phyloP scores from a whole-genome alignment of 1,140 invertebrate genomes.

The Nomia melanderi region DNA sequence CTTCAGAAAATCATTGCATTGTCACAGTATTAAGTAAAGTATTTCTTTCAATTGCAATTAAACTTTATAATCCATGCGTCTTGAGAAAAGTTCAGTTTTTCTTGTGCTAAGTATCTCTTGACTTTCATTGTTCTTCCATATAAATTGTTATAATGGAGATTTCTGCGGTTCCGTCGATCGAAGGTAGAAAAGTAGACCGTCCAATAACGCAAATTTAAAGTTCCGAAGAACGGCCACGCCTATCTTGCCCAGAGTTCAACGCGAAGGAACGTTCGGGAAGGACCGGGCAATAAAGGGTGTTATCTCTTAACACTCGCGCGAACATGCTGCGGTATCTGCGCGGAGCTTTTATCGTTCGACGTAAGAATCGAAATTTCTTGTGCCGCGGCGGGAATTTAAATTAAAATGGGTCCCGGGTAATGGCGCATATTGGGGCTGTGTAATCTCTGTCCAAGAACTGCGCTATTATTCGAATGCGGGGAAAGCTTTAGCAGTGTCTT shows the following conservation, averaged over 20 bases:
- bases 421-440: slow-evolving; percentile 14
- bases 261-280: not conserved
- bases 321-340: slow-evolving; percentile 17
- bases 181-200: too few relatives aligned
- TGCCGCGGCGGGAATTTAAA: slow-evolving; percentile 31
- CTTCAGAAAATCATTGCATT: too few relatives aligned
- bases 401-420: slow-evolving; percentile 32
- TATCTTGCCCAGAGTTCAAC: not conserved
- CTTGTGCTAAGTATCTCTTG: too few relatives aligned
- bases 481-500: not conserved
- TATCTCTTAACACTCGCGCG: slow-evolving; percentile 48
- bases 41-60: too few relatives aligned
- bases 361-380: slow-evolving; percentile 33
- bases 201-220: not conserved
- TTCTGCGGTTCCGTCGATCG: not conserved
- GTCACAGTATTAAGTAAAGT: too few relatives aligned
- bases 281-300: slow-evolving; percentile 1
- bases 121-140: not conserved
- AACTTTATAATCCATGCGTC: too few relatives aligned
- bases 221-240: not conserved
- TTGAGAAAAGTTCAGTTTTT: too few relatives aligned
- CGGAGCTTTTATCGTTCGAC: slow-evolving; percentile 36
- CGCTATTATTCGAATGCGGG: slow-evolving; percentile 2
- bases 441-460: slow-evolving; percentile 15
- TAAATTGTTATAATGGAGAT: not conserved